Evolutionary conservation across 2,113 vertebrate species (phyloP).

Genomic region (Eupsittula cactorum): DNA sequence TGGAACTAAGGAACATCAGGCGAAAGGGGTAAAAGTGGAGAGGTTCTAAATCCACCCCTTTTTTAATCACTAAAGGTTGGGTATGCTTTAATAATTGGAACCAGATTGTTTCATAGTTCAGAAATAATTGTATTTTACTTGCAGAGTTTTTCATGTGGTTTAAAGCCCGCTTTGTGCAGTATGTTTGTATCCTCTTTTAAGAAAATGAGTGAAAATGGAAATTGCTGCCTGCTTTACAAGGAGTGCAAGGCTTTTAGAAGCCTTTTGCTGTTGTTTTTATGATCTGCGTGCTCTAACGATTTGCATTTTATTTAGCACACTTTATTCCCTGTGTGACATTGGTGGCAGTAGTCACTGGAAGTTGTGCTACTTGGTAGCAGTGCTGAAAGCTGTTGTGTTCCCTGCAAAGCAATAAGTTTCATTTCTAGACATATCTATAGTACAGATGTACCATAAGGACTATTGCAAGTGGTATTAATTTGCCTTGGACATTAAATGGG

Average conservation of each 20-base stretch:
- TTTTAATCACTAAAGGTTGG: background rate
- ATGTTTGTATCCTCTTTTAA: background rate
- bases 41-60: background rate
- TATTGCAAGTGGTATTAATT: background rate
- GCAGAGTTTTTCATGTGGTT: background rate
- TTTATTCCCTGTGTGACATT: background rate
- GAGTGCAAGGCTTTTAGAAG: background rate
- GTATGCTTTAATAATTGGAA: background rate
- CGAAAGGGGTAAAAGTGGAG: background rate
- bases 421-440: background rate
- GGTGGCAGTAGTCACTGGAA: background rate
- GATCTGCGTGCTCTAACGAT: background rate
- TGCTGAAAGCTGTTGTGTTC: background rate
- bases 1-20: background rate
- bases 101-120: background rate
- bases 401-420: background rate
- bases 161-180: background rate
- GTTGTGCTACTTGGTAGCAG: background rate
- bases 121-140: background rate
- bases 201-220: background rate
- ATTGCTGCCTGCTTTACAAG: background rate
- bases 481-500: background rate
- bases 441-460: background rate
- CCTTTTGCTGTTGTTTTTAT: background rate
- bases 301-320: background rate